Base-by-base conservation (phyloP, 2,113 vertebrate genomes). In the Pseudolaguvia tuberculata region DNA sequence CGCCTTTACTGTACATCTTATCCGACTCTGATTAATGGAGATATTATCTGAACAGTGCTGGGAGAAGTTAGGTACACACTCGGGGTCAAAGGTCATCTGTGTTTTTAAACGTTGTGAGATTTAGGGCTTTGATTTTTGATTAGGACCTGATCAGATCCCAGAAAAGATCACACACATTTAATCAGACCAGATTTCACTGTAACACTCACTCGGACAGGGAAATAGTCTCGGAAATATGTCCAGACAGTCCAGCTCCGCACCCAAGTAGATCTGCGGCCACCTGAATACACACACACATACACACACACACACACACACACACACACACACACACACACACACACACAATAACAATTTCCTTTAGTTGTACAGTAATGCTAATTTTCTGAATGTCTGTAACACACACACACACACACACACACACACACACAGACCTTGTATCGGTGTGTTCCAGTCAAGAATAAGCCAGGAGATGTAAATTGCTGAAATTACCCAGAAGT, bases 361-460 rank as follows among this genome's bases (percentile, higher is more conserved):
- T 7, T 59, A 11, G 17, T 42, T 42, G 12, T 23, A 23, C 3
- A n/a, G n/a, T 17, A 45, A 23, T 45, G n/a, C 13, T 47, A 17
- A 23, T 21, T n/a, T 39, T 62, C 20, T 39, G 17, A 59, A 35
- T 59, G 8, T 3, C 8, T 23, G 20, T 73, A n/a, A n/a, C 48
- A 50, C 35, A 42, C 58, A 52, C 35, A 31, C n/a, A 53, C 25
- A 59, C 56, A 21, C 39, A 23, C 53, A 68, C 21, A 11, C 55
- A 55, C 13, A 55, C 35, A 39, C 14, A n/a, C 1, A 31, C 81
- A 83, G 87, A 91, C 97, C 97, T 94, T 92, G 93, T 82, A 93
- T 94, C 3, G 97, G 97, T 0, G 96, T 99, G 83, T 98, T 94
- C 97, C 97, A 99, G 91, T 99, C 97, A 48, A 98, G 87, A 11